Evolutionary conservation across 1,140 invertebrate species (phyloP).

Genomic region (Cyclina sinensis): DNA sequence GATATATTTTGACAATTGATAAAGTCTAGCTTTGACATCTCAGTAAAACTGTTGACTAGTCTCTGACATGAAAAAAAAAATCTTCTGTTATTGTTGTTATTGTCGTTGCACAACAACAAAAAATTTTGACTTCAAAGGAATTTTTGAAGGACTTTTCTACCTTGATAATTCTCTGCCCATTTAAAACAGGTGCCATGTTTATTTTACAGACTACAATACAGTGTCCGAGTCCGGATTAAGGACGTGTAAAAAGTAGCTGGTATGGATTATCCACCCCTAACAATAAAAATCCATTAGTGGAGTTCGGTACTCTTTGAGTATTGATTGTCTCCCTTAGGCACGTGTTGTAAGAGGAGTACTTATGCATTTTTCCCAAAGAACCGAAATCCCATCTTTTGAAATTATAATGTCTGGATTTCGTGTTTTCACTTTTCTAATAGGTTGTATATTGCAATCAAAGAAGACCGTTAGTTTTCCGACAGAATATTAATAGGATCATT

Average conservation of each 20-base stretch:
- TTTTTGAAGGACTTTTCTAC: not conserved
- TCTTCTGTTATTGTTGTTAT: not conserved
- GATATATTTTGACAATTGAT: too few relatives aligned
- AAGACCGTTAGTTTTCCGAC: conserved; percentile 22
- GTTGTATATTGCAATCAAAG: conserved; percentile 55
- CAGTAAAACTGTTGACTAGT: too few relatives aligned
- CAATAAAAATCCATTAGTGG: conserved; percentile 43
- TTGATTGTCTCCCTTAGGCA: conserved; percentile 36
- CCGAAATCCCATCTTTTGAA: not conserved
- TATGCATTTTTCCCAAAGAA: not conserved
- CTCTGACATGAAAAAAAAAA: too few relatives aligned
- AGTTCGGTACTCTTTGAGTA: conserved; percentile 60
- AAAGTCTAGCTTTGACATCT: too few relatives aligned
- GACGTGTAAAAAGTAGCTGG: conserved; percentile 56
- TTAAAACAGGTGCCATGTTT: conserved; percentile 55
- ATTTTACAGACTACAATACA: conserved; percentile 45
- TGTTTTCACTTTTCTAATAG: conserved; percentile 21
- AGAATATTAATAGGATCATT: conserved; percentile 15
- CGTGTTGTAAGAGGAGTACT: conserved; percentile 29
- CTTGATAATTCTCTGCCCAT: not conserved
- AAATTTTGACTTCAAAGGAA: conserved; percentile 26
- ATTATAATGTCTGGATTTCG: conserved; percentile 12
- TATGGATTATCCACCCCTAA: conserved; percentile 45
- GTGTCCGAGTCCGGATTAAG: conserved; percentile 19
- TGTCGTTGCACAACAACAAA: not conserved